A percentile compares a stretch with the other conserved stretches of the same genome.
Evolutionary conservation across 2,797 vertebrate species (phyloP).

Genomic region (Chloroceryle inda): DNA sequence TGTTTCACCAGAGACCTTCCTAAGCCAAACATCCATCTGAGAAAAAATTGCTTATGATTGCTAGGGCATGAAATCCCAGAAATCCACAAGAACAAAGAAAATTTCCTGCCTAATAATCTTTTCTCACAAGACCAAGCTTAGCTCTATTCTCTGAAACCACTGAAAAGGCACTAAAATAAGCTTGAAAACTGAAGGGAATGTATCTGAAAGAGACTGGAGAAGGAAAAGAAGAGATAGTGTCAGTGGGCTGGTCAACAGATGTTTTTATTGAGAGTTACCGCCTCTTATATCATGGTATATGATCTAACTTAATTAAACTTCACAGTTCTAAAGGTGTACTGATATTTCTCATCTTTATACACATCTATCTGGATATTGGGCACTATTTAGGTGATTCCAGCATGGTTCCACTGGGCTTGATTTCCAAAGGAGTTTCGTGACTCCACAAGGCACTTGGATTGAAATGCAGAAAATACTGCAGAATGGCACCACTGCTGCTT

Average conservation of each 20-base stretch:
- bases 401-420: not conserved
- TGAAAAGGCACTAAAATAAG: not conserved
- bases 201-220: not conserved
- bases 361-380: not conserved
- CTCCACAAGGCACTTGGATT: not conserved
- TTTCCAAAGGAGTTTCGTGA: not conserved
- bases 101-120: not conserved
- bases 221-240: not conserved
- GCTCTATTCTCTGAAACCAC: not conserved
- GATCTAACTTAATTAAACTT: not conserved
- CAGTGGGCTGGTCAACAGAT: not conserved
- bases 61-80: not conserved
- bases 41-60: not conserved
- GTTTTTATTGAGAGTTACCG: not conserved
- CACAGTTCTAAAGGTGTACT: not conserved
- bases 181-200: not conserved
- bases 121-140: not conserved
- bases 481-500: not conserved
- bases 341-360: not conserved
- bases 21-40: not conserved
- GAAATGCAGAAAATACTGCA: not conserved
- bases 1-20: conserved; percentile 8
- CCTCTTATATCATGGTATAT: not conserved
- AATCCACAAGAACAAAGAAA: not conserved
- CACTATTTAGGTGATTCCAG: not conserved